Evolutionary conservation across 2,797 vertebrate genomes (phyloP).

Genomic region (Picus viridis): DNA sequence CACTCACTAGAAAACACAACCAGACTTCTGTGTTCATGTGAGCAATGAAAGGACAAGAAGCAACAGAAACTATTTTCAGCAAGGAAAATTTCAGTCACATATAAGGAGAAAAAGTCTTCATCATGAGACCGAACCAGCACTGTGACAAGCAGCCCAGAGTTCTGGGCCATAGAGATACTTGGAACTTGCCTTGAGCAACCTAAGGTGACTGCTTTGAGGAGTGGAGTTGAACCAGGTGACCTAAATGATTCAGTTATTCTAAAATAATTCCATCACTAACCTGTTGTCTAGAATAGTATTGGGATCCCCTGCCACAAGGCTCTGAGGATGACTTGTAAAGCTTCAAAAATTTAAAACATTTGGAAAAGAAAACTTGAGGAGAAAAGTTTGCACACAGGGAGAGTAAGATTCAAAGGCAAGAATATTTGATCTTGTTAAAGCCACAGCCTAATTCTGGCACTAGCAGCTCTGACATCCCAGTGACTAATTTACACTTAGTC

Average conservation of each 20-base stretch:
- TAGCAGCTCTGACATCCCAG: not conserved
- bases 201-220: not conserved
- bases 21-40: not conserved
- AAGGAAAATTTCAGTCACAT: not conserved
- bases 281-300: not conserved
- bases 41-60: not conserved
- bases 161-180: not conserved
- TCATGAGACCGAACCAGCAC: not conserved
- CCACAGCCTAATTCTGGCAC: not conserved
- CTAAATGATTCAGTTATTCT: not conserved
- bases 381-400: not conserved
- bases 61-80: not conserved
- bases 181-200: not conserved
- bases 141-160: not conserved
- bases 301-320: not conserved
- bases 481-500: not conserved
- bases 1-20: not conserved
- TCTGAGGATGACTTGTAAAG: not conserved
- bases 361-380: constrained; percentile 16
- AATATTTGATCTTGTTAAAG: constrained; percentile 3
- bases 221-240: not conserved
- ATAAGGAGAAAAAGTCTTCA: not conserved
- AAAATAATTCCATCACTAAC: not conserved
- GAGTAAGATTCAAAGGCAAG: constrained; percentile 25
- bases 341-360: not conserved